Evolutionary conservation across 2,888 invertebrate genomes (phyloP).

Genomic region (Xylota sylvarum): DNA sequence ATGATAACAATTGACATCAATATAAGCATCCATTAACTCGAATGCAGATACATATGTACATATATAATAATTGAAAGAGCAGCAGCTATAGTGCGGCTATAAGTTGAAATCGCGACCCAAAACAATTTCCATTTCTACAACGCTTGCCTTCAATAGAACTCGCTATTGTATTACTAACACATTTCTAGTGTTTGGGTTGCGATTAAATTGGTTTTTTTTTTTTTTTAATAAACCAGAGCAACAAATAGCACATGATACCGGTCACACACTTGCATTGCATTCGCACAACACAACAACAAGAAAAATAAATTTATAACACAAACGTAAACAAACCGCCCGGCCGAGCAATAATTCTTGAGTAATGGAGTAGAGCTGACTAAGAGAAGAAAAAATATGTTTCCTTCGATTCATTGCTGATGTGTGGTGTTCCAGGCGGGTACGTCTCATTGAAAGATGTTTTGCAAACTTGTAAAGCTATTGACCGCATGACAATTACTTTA

Average conservation of each 20-base stretch:
- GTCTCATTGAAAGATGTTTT: conserved; percentile 3
- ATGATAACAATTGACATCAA: conserved; percentile 52
- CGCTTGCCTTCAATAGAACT: neutral
- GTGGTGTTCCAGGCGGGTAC: neutral
- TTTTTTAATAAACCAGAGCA: neutral
- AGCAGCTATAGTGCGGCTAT: neutral
- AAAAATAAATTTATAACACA: no score
- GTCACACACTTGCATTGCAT: conserved; percentile 1
- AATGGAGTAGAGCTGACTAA: neutral
- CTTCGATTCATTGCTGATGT: neutral
- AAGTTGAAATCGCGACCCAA: conserved; percentile 1
- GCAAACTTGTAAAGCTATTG: neutral
- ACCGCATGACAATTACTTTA: neutral
- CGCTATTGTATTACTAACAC: neutral
- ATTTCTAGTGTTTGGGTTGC: conserved; percentile 18
- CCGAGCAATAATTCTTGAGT: neutral
- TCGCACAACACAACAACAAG: neutral
- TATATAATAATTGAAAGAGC: conserved; percentile 8
- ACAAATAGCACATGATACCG: conserved; percentile 28
- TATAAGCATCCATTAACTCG: conserved; percentile 35
- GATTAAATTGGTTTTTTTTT: neutral
- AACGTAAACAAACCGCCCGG: neutral
- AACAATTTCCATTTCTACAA: conserved; percentile 33
- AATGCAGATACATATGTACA: no score
- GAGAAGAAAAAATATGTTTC: neutral